Evolutionary conservation across 2,888 invertebrate species (phyloP).

Genomic region (Odontothrips loti): DNA sequence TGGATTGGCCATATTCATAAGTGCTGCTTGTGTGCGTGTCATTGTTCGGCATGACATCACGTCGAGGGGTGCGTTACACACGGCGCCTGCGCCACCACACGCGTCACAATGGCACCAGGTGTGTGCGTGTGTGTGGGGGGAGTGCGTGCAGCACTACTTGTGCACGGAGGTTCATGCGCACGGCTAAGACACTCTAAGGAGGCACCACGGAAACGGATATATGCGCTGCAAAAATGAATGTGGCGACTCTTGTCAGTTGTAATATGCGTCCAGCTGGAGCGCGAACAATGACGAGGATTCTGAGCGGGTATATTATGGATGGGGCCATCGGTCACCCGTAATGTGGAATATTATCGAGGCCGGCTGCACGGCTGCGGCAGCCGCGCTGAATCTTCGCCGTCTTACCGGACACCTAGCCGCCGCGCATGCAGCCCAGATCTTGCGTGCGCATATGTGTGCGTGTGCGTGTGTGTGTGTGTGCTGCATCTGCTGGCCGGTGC

Average conservation of each 20-base stretch:
- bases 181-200: background rate
- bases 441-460: too few relatives aligned
- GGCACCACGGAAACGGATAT: background rate
- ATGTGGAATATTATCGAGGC: too few relatives aligned
- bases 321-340: too few relatives aligned
- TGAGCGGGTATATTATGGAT: too few relatives aligned
- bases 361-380: too few relatives aligned
- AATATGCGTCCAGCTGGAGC: background rate
- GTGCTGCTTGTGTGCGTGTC: background rate
- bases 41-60: conserved; percentile 9
- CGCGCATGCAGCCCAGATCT: too few relatives aligned
- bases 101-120: too few relatives aligned
- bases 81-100: background rate
- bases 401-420: too few relatives aligned
- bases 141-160: background rate
- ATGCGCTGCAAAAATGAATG: background rate
- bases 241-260: background rate
- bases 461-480: too few relatives aligned
- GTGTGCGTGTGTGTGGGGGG: background rate
- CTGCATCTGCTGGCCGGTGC: too few relatives aligned
- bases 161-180: background rate
- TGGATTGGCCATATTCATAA: background rate
- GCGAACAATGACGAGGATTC: too few relatives aligned
- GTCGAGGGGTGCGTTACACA: background rate
- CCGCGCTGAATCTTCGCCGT: too few relatives aligned